Conservation (phyloP, 64 coral and sea anemone genomes). For the Dendrophyllia cribrosa region DNA sequence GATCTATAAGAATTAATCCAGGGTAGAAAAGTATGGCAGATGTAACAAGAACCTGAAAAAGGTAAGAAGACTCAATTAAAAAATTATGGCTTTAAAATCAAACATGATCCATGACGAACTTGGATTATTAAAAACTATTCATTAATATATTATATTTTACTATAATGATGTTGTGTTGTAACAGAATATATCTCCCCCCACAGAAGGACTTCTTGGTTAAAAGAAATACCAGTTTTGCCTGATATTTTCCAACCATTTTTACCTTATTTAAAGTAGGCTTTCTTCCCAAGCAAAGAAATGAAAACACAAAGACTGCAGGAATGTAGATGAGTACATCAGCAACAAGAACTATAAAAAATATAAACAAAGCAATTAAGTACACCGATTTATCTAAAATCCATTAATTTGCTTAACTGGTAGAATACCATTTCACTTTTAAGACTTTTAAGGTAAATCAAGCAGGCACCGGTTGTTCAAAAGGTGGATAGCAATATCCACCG, state of each 20-base stretch:
- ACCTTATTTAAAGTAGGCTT: slow-evolving; percentile 34
- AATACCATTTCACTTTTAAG: neutral
- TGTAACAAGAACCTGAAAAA: slow-evolving; percentile 70
- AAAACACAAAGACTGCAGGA: slow-evolving; percentile 86
- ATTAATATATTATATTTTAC: too few relatives aligned
- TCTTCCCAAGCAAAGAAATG: slow-evolving; percentile 22
- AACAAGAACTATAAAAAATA: slow-evolving; percentile 67
- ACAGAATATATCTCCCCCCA: too few relatives aligned
- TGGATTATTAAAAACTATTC: too few relatives aligned
- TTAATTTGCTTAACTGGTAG: neutral
- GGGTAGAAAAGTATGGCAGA: slow-evolving; percentile 79
- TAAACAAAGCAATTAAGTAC: neutral
- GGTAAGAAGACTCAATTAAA: neutral
- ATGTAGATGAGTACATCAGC: slow-evolving; percentile 86
- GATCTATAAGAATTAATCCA: slow-evolving; percentile 92
- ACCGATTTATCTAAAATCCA: too few relatives aligned
- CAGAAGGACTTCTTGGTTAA: too few relatives aligned
- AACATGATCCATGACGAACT: neutral
- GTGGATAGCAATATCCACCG: too few relatives aligned
- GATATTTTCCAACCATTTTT: neutral
- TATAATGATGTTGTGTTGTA: too few relatives aligned
- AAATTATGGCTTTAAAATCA: neutral
- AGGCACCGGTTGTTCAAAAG: too few relatives aligned
- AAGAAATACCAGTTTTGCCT: too few relatives aligned
- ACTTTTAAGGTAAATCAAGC: too few relatives aligned